Evolutionary conservation across 2,888 invertebrate species (phyloP).

Genomic region (Cantharis nigra): DNA sequence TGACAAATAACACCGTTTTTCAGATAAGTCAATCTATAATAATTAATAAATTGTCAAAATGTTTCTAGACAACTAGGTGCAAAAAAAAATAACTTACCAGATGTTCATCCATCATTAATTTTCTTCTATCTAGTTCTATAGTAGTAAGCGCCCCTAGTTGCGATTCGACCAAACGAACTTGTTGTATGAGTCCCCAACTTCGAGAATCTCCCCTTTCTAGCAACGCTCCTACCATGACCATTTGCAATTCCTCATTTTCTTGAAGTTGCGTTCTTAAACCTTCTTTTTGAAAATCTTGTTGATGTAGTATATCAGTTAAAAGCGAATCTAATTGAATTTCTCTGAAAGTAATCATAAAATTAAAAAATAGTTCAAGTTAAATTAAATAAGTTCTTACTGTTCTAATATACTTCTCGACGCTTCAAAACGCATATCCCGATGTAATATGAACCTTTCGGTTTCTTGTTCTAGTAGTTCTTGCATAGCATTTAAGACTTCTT

Average conservation of each 20-base stretch:
- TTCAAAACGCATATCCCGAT: conserved; percentile 62
- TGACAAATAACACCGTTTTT: conserved; percentile 70
- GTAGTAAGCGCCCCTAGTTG: conserved; percentile 73
- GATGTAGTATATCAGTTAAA: conserved; percentile 63
- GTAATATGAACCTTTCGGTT: conserved; percentile 64
- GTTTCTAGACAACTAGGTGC: conserved; percentile 11
- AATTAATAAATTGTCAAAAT: conserved; percentile 9
- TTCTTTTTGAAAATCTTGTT: conserved; percentile 66
- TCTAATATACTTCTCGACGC: conserved; percentile 66
- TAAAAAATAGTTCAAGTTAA: background rate
- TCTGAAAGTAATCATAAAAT: conserved; percentile 43
- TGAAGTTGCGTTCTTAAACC: conserved; percentile 65
- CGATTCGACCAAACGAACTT: conserved; percentile 72
- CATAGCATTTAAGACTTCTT: conserved; percentile 74
- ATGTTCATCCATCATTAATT: conserved; percentile 68
- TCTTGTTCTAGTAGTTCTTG: conserved; percentile 71
- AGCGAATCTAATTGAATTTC: conserved; percentile 67
- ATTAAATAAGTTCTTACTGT: conserved; percentile 52
- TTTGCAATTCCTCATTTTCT: conserved; percentile 73
- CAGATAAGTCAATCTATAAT: conserved; percentile 66
- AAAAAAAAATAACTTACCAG: conserved; percentile 57
- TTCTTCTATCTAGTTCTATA: conserved; percentile 73
- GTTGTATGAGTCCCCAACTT: conserved; percentile 76
- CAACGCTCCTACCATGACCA: conserved; percentile 71
- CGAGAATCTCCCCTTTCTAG: conserved; percentile 75